Conservation (phyloP, 2,113 vertebrate genomes). For the Saguinus midas region DNA sequence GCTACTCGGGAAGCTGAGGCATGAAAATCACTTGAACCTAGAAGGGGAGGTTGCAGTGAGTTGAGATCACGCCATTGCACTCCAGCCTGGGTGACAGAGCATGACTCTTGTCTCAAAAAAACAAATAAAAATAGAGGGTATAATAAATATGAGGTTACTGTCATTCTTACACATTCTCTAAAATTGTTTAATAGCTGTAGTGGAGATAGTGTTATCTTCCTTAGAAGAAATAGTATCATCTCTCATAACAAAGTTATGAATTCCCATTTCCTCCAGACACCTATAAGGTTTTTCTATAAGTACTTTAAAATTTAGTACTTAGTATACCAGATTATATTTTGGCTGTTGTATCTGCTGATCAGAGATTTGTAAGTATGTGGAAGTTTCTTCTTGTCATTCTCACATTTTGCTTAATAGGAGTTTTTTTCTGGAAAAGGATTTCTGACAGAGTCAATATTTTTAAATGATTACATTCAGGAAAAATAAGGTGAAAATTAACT, state of each 20-base stretch:
- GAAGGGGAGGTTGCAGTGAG: too few species aligned
- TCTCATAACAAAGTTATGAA: background rate
- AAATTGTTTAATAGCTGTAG: conserved; percentile 9
- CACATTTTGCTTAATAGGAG: background rate
- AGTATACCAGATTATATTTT: background rate
- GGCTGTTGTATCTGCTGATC: background rate
- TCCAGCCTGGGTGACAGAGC: too few species aligned
- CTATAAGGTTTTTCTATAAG: background rate
- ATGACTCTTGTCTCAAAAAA: too few species aligned
- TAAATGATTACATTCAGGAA: background rate
- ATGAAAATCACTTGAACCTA: too few species aligned
- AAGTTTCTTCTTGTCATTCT: background rate
- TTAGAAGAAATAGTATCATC: background rate
- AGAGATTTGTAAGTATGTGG: background rate
- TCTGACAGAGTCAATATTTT: conserved; percentile 3
- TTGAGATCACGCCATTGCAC: too few species aligned
- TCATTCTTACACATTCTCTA: background rate
- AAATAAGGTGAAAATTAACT: conserved; percentile 13
- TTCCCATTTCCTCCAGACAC: conserved; percentile 5
- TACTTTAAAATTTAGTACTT: background rate
- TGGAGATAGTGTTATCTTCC: background rate
- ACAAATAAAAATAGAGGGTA: background rate
- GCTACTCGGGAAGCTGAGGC: too few species aligned
- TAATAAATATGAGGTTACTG: conserved; percentile 3
- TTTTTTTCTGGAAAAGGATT: conserved; percentile 1